Evolutionary conservation across 2,113 vertebrate species (phyloP).

Genomic region (Typhlomys cinereus): DNA sequence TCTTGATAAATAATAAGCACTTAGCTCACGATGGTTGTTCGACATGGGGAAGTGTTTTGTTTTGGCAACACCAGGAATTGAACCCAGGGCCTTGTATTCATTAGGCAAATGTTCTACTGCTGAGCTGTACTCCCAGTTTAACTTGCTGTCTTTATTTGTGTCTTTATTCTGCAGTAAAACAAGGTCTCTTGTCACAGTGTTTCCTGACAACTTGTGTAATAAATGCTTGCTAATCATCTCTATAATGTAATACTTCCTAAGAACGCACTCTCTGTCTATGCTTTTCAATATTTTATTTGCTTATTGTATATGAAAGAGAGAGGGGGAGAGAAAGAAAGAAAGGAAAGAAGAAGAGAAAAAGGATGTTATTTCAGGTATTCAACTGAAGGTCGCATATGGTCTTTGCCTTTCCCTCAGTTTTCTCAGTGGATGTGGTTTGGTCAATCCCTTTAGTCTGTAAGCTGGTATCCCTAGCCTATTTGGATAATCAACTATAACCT

Average conservation of each 20-base stretch:
- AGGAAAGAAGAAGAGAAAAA: no score
- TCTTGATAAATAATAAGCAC: not conserved
- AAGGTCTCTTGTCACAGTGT: not conserved
- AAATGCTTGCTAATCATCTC: slow-evolving; percentile 18
- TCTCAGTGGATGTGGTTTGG: no score
- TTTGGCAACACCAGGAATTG: not conserved
- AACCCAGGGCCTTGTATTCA: not conserved
- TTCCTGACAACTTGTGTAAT: not conserved
- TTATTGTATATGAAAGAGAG: no score
- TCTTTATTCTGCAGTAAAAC: not conserved
- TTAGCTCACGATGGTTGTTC: not conserved
- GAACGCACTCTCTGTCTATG: not conserved
- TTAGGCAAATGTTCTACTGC: not conserved
- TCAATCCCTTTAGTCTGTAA: no score
- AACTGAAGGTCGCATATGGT: not conserved
- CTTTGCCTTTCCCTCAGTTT: no score
- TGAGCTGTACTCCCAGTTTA: not conserved
- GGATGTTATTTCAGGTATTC: no score
- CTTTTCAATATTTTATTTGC: no score
- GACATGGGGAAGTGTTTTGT: not conserved
- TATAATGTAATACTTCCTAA: not conserved
- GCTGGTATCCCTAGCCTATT: no score
- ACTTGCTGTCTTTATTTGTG: not conserved
- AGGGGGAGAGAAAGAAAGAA: no score
- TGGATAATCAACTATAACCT: no score